Conservation (phyloP, 2,888 invertebrate genomes). For the Luperina nickerlii region DNA sequence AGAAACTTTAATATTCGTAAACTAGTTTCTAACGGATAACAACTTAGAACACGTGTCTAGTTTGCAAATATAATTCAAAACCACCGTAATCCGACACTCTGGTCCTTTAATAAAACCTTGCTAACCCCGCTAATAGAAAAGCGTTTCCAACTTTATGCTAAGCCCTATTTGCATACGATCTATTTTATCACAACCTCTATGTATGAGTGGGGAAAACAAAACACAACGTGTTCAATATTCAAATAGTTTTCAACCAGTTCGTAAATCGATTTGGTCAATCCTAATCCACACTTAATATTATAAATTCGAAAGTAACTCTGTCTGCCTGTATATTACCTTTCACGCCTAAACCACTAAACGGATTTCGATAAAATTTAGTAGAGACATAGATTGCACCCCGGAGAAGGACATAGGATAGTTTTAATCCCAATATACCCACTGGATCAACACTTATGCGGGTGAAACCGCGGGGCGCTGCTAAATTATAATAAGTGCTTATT, state of each 20-base stretch:
- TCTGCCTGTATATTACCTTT: too few relatives aligned
- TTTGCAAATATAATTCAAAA: slow-evolving; percentile 41
- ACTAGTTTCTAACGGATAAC: not conserved
- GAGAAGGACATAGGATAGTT: too few relatives aligned
- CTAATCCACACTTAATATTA: too few relatives aligned
- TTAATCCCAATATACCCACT: too few relatives aligned
- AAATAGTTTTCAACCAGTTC: slow-evolving; percentile 45
- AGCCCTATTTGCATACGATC: slow-evolving; percentile 35
- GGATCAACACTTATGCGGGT: too few relatives aligned
- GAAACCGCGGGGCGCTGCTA: too few relatives aligned
- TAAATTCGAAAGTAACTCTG: not conserved
- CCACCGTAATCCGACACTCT: slow-evolving; percentile 17
- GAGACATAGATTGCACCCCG: too few relatives aligned
- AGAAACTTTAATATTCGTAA: slow-evolving; percentile 4
- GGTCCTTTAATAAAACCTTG: slow-evolving; percentile 29
- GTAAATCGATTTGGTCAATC: slow-evolving; percentile 49
- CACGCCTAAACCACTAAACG: too few relatives aligned
- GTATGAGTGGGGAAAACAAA: slow-evolving; percentile 20
- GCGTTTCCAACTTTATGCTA: slow-evolving; percentile 35
- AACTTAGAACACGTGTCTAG: slow-evolving; percentile 19
- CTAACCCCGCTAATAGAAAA: slow-evolving; percentile 42
- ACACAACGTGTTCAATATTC: slow-evolving; percentile 36
- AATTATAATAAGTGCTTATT: too few relatives aligned
- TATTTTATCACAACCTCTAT: slow-evolving; percentile 20
- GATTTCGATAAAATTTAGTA: too few relatives aligned